Conservation (phyloP, 2,797 vertebrate genomes). For the Erpetoichthys calabaricus region DNA sequence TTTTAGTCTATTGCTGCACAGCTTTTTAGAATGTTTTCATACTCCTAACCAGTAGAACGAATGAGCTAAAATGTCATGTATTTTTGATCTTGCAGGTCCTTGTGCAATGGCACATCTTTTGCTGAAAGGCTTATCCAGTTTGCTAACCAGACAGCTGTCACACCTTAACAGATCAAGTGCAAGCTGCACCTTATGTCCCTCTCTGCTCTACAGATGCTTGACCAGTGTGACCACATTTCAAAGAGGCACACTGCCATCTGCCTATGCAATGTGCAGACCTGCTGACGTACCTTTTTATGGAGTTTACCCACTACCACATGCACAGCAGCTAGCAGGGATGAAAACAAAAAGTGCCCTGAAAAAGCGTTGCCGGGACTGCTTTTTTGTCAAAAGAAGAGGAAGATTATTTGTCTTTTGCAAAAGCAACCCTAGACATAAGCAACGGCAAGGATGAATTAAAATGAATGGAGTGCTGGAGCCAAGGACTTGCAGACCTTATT, state of each 20-base stretch:
- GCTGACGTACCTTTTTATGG: slow-evolving; percentile 25
- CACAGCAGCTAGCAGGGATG: slow-evolving; percentile 47
- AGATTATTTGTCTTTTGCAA: slow-evolving; percentile 68
- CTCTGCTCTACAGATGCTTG: slow-evolving; percentile 27
- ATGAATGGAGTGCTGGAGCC: rapidly evolving
- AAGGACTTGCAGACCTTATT: rapidly evolving
- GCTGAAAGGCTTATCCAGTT: slow-evolving; percentile 29
- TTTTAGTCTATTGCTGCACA: too few species aligned
- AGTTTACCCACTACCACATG: slow-evolving; percentile 20
- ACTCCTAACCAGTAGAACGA: too few species aligned
- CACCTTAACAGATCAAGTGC: slow-evolving; percentile 19
- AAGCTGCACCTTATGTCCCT: slow-evolving; percentile 19
- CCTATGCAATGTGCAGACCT: neutral
- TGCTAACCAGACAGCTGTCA: slow-evolving; percentile 32
- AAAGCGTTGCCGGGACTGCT: slow-evolving; percentile 79
- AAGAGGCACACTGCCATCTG: neutral
- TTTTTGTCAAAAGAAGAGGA: slow-evolving; percentile 64
- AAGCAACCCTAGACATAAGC: slow-evolving; percentile 75
- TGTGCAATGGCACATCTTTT: slow-evolving; percentile 46
- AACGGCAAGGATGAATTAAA: slow-evolving; percentile 54
- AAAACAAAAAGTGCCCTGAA: slow-evolving; percentile 62
- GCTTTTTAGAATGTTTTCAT: too few species aligned
- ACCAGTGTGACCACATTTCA: slow-evolving; percentile 12
- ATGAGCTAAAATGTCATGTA: too few species aligned
- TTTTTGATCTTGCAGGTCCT: slow-evolving; percentile 21